phyloP scores from a whole-genome alignment of 2,888 invertebrate species.

The Lathronympha strigana region DNA sequence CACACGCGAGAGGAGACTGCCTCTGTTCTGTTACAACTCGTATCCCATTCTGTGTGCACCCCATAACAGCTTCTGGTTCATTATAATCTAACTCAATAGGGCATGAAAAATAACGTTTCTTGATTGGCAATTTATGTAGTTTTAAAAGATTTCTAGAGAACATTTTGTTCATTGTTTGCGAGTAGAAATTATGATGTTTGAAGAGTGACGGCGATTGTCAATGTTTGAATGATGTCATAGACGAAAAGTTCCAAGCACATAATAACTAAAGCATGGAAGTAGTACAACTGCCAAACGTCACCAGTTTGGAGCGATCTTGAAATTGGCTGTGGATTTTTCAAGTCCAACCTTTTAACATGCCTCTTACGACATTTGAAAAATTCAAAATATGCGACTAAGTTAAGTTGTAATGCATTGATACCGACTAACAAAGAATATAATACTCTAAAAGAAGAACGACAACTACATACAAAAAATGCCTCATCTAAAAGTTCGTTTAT shows the following conservation, averaged over 20 bases:
- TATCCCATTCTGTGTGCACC: conserved; percentile 61
- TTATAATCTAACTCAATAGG: neutral
- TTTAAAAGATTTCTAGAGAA: conserved; percentile 2
- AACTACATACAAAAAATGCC: too few species aligned
- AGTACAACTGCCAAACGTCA: too few species aligned
- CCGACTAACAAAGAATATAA: too few species aligned
- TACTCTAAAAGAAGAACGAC: too few species aligned
- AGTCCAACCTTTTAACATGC: too few species aligned
- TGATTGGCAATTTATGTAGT: neutral
- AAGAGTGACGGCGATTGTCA: neutral
- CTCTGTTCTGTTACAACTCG: conserved; percentile 61
- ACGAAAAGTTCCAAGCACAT: neutral
- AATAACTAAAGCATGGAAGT: too few species aligned
- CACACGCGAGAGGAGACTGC: conserved; percentile 53
- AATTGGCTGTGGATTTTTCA: too few species aligned
- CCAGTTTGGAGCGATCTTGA: too few species aligned
- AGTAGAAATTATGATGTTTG: neutral
- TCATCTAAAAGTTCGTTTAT: too few species aligned
- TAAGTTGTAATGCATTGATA: too few species aligned
- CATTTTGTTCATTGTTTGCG: neutral
- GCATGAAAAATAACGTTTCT: neutral
- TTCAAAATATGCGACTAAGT: too few species aligned
- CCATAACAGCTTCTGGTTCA: conserved; percentile 42
- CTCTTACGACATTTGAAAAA: too few species aligned
- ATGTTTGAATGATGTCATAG: neutral